These are phyloP conservation scores for Agrilus biguttatus DNA, from an alignment of 2,888 invertebrate genomes.

Conservation along the genomic window DNA sequence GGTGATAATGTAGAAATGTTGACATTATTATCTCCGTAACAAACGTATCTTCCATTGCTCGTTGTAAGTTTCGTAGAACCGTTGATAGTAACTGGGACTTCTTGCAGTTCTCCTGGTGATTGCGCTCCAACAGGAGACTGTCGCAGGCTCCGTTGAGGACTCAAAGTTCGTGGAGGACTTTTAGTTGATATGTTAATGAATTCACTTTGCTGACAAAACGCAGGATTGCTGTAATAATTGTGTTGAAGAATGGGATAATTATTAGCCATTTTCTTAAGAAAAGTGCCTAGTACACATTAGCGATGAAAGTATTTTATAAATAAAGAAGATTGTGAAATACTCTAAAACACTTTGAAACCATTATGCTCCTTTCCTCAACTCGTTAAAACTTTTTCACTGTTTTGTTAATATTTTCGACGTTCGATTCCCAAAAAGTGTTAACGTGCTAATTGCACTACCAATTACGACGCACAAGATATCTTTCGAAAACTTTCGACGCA, in stretches of 20 bases:
- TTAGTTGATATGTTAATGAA: constrained; percentile 30
- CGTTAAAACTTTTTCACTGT: no score
- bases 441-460: no score
- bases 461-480: no score
- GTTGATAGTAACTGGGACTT: constrained; percentile 9
- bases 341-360: no score
- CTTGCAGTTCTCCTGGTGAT: constrained; percentile 18
- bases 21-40: constrained; percentile 3
- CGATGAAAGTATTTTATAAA: no score
- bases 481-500: no score
- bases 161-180: constrained; percentile 11
- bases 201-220: constrained; percentile 67
- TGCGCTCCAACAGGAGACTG: constrained; percentile 30
- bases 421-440: no score
- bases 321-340: no score
- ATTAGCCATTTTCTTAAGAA: constrained; percentile 14
- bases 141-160: constrained; percentile 12
- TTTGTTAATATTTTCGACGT: no score
- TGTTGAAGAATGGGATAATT: constrained; percentile 7
- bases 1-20: constrained; percentile 8
- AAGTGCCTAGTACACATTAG: no score
- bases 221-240: constrained; percentile 64
- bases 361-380: no score
- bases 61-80: constrained; percentile 12
- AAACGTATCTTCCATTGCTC: constrained; percentile 14